Base-by-base conservation (phyloP, 2,797 vertebrate genomes). In the Cryptoblepharus egeriae region DNA sequence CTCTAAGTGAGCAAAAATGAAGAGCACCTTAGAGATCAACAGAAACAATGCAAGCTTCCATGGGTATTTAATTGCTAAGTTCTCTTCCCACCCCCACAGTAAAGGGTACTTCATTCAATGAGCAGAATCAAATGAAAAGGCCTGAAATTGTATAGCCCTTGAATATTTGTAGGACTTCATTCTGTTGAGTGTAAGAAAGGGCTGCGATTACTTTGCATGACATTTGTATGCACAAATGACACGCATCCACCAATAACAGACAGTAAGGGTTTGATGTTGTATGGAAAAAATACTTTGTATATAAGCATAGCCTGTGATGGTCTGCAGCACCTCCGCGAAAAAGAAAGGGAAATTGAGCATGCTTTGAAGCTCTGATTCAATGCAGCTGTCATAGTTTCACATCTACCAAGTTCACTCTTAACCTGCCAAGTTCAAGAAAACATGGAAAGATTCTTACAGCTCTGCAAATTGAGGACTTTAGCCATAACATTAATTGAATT, bases 371-470 rank as follows among this genome's bases (percentile, higher is more conserved):
- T 76, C 42, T 22, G 8, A 84, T 88, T 3, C 1, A 55, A 71
- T 42, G 69, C 82, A 93, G 90, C 86, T 92, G 91, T 89, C 78
- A 8, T 64, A 61, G 71, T 79, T 85, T 82, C 91, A 89, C 90
- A 89, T 86, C 82, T 90, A 89, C 86, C 89, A 55, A 87, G 76
- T 74, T 55, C 81, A 63, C 37, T 83, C 49, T 74, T 61, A 45
- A 63, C n/a, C 63, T 80, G 83, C 85, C 84, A 89, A 89, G 90
- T 90, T 89, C 87, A 86, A 72, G 75, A 85, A 88, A 60, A 58
- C 77, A 45, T 65, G 87, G 58, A 52, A 52, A 15, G 49, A n/a
- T 79, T 77, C 90, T 88, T 86, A 52, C 11, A 77, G 42, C 57
- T 81, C 42, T 71, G 52, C 49, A 30, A 73, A 55, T 11, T 20